Evolutionary conservation across 2,888 invertebrate species (phyloP).

Genomic region (Iphiclides podalirius): DNA sequence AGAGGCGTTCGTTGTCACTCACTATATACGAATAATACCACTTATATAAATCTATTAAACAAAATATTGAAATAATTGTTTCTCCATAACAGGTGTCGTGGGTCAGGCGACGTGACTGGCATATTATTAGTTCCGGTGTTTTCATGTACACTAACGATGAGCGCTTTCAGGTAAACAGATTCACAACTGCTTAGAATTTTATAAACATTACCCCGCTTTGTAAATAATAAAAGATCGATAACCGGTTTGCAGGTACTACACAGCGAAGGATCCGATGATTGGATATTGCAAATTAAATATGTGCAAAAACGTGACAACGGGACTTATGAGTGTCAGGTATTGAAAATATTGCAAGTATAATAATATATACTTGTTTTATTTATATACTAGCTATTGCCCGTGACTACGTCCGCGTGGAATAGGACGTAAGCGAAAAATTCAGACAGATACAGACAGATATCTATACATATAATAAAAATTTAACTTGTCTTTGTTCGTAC

Average conservation of each 20-base stretch:
- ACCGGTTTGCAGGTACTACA: conserved; percentile 84
- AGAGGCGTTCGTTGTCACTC: conserved; percentile 83
- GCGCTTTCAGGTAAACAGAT: conserved; percentile 84
- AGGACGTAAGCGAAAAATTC: too few species aligned
- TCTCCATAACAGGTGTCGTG: conserved; percentile 89
- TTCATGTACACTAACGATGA: conserved; percentile 96
- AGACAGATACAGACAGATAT: too few species aligned
- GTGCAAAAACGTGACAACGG: conserved; percentile 95
- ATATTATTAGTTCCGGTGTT: conserved; percentile 94
- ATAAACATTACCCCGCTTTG: too few species aligned
- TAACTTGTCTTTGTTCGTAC: too few species aligned
- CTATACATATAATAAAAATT: too few species aligned
- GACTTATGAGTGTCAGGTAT: conserved; percentile 94
- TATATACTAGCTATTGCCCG: too few species aligned
- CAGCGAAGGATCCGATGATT: conserved; percentile 92
- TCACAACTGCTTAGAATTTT: too few species aligned
- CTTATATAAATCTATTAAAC: neutral
- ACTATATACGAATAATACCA: too few species aligned
- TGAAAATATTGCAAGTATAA: neutral
- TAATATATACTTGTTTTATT: neutral
- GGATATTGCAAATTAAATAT: conserved; percentile 95
- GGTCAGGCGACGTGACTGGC: conserved; percentile 95
- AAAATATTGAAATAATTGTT: neutral
- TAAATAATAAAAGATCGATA: too few species aligned
- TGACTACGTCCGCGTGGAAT: too few species aligned